These are phyloP conservation scores for Terrapene triunguis DNA, from an alignment of 2,113 vertebrate genomes.

Conservation along the genomic window DNA sequence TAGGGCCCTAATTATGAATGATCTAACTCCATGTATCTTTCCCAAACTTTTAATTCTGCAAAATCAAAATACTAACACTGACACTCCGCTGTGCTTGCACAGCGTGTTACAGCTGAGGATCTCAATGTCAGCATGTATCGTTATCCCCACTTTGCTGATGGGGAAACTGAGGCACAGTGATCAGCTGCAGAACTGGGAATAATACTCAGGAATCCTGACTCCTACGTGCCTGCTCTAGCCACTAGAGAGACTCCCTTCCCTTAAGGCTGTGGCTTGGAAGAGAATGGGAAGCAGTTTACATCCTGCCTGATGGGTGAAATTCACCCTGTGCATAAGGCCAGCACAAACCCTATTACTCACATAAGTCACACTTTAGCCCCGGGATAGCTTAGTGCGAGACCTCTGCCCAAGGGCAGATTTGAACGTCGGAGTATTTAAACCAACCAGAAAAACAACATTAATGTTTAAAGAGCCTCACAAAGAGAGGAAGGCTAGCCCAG, in stretches of 20 bases:
- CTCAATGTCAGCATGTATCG: background rate
- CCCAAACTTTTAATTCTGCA: background rate
- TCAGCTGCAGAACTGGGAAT: background rate
- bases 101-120: background rate
- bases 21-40: background rate
- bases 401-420: background rate
- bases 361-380: background rate
- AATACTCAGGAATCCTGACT: background rate
- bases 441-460: background rate
- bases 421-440: background rate
- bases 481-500: background rate
- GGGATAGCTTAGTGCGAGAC: background rate
- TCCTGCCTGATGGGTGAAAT: background rate
- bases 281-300: background rate
- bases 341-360: background rate
- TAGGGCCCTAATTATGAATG: background rate
- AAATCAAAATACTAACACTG: background rate
- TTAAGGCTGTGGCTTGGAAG: background rate
- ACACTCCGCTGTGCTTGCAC: background rate
- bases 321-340: background rate
- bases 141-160: background rate
- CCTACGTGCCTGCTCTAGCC: background rate
- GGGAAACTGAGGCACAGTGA: background rate
- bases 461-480: background rate
- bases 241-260: background rate